Base-by-base conservation (phyloP, 1,140 invertebrate species). In the Heterodera schachtii region DNA sequence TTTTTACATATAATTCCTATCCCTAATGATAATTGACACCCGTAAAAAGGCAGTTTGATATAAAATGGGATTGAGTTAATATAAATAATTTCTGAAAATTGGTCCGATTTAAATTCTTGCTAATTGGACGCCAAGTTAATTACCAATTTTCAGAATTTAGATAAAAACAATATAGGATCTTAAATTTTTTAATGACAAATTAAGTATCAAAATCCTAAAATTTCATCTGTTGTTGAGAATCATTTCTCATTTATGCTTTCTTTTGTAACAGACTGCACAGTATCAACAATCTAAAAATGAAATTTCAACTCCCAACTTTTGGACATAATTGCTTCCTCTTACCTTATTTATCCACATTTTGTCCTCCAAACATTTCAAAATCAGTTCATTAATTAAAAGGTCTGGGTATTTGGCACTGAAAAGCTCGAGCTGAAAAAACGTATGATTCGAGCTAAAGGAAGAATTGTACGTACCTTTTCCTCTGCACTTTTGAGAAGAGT, bases 381-480 rank as follows among this genome's bases (percentile, higher is more conserved):
- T 46, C 5, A 80, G 43, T 43, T 80, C 57, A 11, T 79, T 57
- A 41, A 31, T 21, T 16, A 41, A 73, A 66, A 67, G 46, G 7
- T 80, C 77, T n/a, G 79, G 19, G 75, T 79, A 47, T 19, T 75
- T 43, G 67, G 75, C 71, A 66, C 79, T 80, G 31, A 64, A 44
- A 41, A 49, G 47, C 81, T 81, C 81, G 41, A 82, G 67, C 81
- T 82, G 21, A 8, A 81, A 67, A 46, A 7, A 6, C 16, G 83
- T 57, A 47, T 67, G 47, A 13, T 21, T 44, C 19, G 19, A 41
- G 41, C 83, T 19, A 57, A 82, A 41, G 7, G 43, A 66, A 82
- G 43, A 19, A 44, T 66, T 4, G 9, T 70, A 73, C 81, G 9
- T 70, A 73, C 81, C 81, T 82, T 82, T 83, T 82, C 52, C 60